Evolutionary conservation across 2,113 vertebrate species (phyloP).

Genomic region (Martes martes): DNA sequence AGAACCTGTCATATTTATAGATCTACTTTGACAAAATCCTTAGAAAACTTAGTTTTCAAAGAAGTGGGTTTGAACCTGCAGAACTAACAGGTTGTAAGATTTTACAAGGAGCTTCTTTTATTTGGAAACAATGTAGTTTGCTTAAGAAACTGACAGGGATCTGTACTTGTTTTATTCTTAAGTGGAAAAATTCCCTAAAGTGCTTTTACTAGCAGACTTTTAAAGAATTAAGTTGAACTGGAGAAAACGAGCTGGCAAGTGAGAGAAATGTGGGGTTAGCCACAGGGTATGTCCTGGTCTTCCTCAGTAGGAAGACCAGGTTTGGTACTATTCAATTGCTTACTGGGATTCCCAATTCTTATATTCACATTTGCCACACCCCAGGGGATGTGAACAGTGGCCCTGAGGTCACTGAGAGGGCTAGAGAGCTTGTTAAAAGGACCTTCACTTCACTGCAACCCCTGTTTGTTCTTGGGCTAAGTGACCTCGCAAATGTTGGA

Average conservation of each 20-base stretch:
- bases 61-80: background rate
- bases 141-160: background rate
- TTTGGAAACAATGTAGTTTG: background rate
- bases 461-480: background rate
- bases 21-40: background rate
- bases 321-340: background rate
- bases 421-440: background rate
- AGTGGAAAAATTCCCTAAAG: background rate
- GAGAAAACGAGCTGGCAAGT: background rate
- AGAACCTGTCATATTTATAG: background rate
- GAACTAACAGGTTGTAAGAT: background rate
- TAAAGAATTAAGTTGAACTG: constrained; percentile 1
- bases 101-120: constrained; percentile 4
- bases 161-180: constrained; percentile 16
- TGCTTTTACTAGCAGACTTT: background rate
- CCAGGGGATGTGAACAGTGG: background rate
- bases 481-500: background rate
- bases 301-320: background rate
- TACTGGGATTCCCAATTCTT: background rate
- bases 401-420: background rate
- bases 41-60: constrained; percentile 24
- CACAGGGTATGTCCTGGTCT: background rate
- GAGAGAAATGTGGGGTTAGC: background rate
- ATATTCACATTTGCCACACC: background rate
- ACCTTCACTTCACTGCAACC: background rate